Evolutionary conservation across 2,113 vertebrate genomes (phyloP).

Genomic region (Apteryx owenii): DNA sequence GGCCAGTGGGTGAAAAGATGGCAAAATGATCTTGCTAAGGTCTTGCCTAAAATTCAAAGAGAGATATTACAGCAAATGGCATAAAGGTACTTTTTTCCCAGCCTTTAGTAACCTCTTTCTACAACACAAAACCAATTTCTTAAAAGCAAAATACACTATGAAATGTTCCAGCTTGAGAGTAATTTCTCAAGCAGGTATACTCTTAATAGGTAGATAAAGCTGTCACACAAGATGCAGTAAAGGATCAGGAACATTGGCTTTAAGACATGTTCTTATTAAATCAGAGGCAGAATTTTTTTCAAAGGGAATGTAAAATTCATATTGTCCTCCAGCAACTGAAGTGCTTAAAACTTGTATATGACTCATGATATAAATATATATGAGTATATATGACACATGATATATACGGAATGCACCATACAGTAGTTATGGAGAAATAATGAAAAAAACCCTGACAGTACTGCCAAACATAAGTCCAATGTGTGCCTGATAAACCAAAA

Average conservation of each 20-base stretch:
- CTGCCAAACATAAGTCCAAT: background rate
- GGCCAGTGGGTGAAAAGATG: background rate
- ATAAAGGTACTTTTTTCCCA: background rate
- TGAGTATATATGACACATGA: background rate
- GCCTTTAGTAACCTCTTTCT: background rate
- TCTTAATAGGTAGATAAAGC: conserved; percentile 36
- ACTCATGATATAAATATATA: background rate
- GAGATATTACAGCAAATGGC: background rate
- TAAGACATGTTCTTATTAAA: conserved; percentile 1
- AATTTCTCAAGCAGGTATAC: background rate
- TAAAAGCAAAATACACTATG: background rate
- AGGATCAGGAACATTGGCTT: background rate
- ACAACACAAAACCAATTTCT: background rate
- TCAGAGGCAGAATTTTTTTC: background rate
- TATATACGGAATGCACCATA: background rate
- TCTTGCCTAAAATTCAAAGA: background rate
- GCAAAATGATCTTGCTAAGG: background rate
- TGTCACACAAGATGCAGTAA: background rate
- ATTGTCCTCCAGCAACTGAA: background rate
- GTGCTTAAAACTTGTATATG: background rate
- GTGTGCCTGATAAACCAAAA: background rate
- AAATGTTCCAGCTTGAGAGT: background rate
- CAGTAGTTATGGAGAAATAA: background rate
- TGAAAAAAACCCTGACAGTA: background rate
- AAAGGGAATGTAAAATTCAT: conserved; percentile 1